Evolutionary conservation across 2,888 invertebrate species (phyloP), one percentile per base, ranked within the genome.

Genomic region (Zaprionus obscuricornis): DNA sequence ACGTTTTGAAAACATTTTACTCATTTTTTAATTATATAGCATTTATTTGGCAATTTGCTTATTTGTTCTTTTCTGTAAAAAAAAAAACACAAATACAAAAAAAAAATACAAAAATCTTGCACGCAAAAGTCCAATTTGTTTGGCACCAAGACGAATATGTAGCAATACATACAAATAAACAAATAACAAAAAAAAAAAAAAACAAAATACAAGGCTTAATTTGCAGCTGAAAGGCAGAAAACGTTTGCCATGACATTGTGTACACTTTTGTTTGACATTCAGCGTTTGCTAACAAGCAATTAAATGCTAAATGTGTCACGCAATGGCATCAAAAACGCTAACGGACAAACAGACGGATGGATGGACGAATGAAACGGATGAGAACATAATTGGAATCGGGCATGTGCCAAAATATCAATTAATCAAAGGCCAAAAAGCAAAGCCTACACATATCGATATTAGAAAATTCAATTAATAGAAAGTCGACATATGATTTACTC

Each of bases 51-150:
- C n/a, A n/a, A n/a, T 5, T 33, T 7, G 31, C 13, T 16, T 49
- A 37, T 26, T 4, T 31, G 17, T 22, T 1, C 10, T 33, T 22
- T 11, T 31, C 14, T 3, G 17, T 22, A n/a, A 20, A 27, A 6
- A 4, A n/a, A 8, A 2, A 6, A 27, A 66, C 66, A 58, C 66
- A 54, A 47, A 60, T 77, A 81, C 79, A 79, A 76, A 75, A 81
- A 73, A 62, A n/a, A n/a, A 27, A 6, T 6, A n/a, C 27, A 2
- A 6, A 27, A 66, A 69, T 62, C 66, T 54, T 46, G 63, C 79
- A 81, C 79, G 82, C 79, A 75, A 81, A 73, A 62, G 49, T 59
- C 77, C 66, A 82, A 82, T 81, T 81, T 82, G 79, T 79, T 81
- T 63, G 71, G 51, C 62, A 65, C n/a, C n/a, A n/a, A n/a, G n/a